phyloP scores from a whole-genome alignment of 1,140 invertebrate species.

The Drosophila fuyamai region DNA sequence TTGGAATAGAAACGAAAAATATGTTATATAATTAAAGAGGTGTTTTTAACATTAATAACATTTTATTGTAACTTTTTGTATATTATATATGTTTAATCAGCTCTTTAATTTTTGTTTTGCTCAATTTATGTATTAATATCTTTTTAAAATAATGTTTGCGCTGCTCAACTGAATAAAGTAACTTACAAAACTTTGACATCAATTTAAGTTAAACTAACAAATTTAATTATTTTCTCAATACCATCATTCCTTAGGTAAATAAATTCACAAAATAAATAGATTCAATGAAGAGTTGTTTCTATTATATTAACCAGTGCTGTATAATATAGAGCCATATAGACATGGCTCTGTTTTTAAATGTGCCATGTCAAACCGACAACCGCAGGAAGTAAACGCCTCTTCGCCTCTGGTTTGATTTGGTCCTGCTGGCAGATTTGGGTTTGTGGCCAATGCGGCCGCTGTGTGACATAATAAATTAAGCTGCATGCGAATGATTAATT shows the following conservation, averaged over 20 bases:
- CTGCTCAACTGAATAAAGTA: too few relatives aligned
- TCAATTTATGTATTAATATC: too few relatives aligned
- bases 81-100: too few relatives aligned
- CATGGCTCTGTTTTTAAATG: constrained; percentile 58
- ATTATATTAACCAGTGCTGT: neutral
- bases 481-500: constrained; percentile 80
- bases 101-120: too few relatives aligned
- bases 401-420: constrained; percentile 26
- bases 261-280: too few relatives aligned
- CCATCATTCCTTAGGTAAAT: too few relatives aligned
- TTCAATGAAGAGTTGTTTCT: neutral
- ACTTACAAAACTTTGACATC: too few relatives aligned
- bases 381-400: constrained; percentile 68
- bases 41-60: too few relatives aligned
- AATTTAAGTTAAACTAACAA: too few relatives aligned
- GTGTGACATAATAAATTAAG: constrained; percentile 83
- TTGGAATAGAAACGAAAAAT: neutral
- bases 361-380: constrained; percentile 68
- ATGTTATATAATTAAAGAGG: neutral
- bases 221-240: too few relatives aligned
- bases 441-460: constrained; percentile 54
- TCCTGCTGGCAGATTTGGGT: constrained; percentile 25
- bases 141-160: too few relatives aligned
- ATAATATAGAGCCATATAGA: neutral
- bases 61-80: too few relatives aligned